These are phyloP conservation scores for Poecilia gillii DNA, from an alignment of 2,797 vertebrate species.

Conservation along the genomic window DNA sequence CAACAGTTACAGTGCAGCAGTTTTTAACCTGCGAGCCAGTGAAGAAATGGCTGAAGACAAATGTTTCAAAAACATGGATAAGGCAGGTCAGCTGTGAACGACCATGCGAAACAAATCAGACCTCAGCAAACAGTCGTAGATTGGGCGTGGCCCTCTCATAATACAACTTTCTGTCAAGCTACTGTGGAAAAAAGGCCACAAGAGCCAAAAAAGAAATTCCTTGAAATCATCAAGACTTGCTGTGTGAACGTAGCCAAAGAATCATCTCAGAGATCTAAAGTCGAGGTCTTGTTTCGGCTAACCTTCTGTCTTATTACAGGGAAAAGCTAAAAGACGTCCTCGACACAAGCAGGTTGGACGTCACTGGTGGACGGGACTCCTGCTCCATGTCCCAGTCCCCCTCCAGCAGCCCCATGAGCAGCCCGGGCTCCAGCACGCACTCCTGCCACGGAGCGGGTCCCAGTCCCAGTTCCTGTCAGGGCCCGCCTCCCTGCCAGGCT, in stretches of 20 bases:
- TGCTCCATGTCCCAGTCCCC: constrained; percentile 78
- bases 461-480: constrained; percentile 63
- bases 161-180: too few relatives aligned
- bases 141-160: too few relatives aligned
- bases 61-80: neutral
- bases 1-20: neutral
- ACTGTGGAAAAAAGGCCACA: too few relatives aligned
- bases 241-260: neutral
- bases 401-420: constrained; percentile 76
- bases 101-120: too few relatives aligned
- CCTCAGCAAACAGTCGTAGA: too few relatives aligned
- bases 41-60: neutral
- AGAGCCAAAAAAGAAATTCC: too few relatives aligned
- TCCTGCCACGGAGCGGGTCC: constrained; percentile 66
- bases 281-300: neutral
- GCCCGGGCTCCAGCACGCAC: constrained; percentile 53
- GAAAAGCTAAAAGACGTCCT: constrained; percentile 95
- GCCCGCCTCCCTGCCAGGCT: constrained; percentile 52
- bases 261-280: neutral
- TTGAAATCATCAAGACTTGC: too few relatives aligned
- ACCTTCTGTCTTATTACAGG: constrained; percentile 68
- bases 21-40: neutral
- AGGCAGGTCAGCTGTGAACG: too few relatives aligned
- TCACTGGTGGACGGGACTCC: constrained; percentile 75
- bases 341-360: constrained; percentile 80